A percentile compares a stretch with the other conserved stretches of the same genome.
These are phyloP conservation scores for Callorhinus ursinus DNA, from an alignment of 2,113 vertebrate genomes.

Conservation along the genomic window DNA sequence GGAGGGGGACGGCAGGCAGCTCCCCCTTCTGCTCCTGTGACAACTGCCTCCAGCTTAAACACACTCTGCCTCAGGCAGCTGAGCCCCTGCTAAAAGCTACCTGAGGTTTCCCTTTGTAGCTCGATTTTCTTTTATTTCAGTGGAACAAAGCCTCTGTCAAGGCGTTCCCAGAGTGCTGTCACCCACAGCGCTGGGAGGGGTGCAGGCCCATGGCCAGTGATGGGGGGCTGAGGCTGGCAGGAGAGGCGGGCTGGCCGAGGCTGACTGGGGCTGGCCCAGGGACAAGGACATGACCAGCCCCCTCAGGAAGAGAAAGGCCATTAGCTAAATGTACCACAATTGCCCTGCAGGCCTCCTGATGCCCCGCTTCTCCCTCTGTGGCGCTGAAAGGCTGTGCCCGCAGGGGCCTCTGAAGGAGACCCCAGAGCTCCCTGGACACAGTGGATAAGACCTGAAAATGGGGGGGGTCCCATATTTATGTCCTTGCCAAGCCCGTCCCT, in stretches of 20 bases:
- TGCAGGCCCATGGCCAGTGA: neutral
- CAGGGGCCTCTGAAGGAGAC: neutral
- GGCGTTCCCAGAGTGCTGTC: constrained; percentile 40
- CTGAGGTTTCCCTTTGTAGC: constrained; percentile 76
- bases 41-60: constrained; percentile 65
- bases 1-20: neutral
- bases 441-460: neutral
- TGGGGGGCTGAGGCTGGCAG: neutral
- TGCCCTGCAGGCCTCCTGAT: neutral
- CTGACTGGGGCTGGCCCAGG: neutral
- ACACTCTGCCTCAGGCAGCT: constrained; percentile 76
- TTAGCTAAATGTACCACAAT: neutral
- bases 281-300: neutral
- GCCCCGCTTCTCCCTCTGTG: neutral
- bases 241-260: neutral
- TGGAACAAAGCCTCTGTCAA: constrained; percentile 76
- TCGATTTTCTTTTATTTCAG: constrained; percentile 78
- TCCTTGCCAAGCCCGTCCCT: neutral
- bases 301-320: neutral
- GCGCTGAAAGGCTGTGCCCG: neutral
- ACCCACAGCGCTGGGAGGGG: constrained; percentile 1
- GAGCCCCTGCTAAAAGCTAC: constrained; percentile 72
- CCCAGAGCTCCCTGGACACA: neutral
- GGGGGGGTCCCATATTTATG: neutral
- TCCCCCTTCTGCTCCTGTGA: constrained; percentile 35